Percentiles rank a stretch among this genome's conserved stretches.
These are phyloP conservation scores for Vanessa tameamea DNA, from an alignment of 1,140 invertebrate genomes.

Conservation along the genomic window DNA sequence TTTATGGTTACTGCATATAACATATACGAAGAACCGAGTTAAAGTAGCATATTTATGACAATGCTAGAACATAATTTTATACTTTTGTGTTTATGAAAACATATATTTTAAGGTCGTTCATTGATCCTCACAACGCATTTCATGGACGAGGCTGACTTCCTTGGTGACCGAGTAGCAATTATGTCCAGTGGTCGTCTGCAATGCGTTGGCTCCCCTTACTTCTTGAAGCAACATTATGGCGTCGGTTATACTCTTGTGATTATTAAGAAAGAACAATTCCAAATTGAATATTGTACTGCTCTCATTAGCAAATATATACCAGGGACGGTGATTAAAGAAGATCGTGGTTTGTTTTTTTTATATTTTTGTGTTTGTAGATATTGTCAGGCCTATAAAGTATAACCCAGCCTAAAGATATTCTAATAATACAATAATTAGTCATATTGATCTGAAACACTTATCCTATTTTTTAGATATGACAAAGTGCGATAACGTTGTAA, in stretches of 20 bases:
- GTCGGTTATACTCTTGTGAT: conserved; percentile 87
- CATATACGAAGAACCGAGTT: too few species aligned
- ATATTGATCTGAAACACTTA: background rate
- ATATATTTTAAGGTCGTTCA: conserved; percentile 81
- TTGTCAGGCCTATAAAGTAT: background rate
- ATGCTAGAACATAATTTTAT: background rate
- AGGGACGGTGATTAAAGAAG: conserved; percentile 53
- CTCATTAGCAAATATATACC: conserved; percentile 64
- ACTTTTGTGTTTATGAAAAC: background rate
- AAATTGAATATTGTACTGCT: conserved; percentile 49
- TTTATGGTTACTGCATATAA: too few species aligned
- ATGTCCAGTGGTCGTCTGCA: conserved; percentile 90
- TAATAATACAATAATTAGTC: background rate
- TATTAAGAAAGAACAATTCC: conserved; percentile 64
- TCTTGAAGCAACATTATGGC: conserved; percentile 86
- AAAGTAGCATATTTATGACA: too few species aligned
- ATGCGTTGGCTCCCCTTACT: conserved; percentile 83
- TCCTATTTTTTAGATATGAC: background rate
- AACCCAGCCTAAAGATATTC: background rate
- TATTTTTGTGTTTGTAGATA: background rate
- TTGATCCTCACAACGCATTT: conserved; percentile 97
- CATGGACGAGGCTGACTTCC: conserved; percentile 98
- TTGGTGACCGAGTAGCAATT: conserved; percentile 96
- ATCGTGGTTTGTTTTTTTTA: conserved; percentile 51
- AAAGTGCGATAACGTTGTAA: background rate